phyloP scores from a whole-genome alignment of 2,888 invertebrate species.

The Erebia epiphron region DNA sequence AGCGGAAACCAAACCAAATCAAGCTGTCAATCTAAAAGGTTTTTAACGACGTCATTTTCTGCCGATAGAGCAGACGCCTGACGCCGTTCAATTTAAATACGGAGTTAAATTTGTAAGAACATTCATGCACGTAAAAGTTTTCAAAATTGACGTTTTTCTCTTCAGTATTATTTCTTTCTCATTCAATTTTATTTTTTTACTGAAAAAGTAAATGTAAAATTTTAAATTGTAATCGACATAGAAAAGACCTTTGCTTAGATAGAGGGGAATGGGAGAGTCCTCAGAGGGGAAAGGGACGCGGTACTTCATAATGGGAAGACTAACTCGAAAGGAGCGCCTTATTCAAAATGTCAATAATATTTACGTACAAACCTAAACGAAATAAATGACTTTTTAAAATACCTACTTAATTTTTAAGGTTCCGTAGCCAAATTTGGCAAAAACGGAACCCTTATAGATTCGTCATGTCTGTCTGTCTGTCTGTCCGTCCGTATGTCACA shows the following conservation, averaged over 20 bases:
- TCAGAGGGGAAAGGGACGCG: conserved; percentile 74
- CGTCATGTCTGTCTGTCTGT: too few relatives aligned
- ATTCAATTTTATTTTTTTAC: background rate
- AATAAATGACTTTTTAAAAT: too few relatives aligned
- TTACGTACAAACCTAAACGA: too few relatives aligned
- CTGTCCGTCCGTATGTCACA: too few relatives aligned
- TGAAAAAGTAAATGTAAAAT: background rate
- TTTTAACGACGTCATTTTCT: conserved; percentile 62
- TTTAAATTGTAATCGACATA: conserved; percentile 29
- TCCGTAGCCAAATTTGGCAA: too few relatives aligned
- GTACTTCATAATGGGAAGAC: conserved; percentile 57
- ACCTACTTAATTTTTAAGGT: too few relatives aligned
- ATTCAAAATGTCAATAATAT: conserved; percentile 42
- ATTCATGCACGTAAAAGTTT: background rate
- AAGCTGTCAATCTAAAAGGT: conserved; percentile 80
- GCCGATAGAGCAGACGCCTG: conserved; percentile 41
- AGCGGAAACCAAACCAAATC: conserved; percentile 83
- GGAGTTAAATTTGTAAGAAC: background rate
- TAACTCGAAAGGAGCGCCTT: conserved; percentile 19
- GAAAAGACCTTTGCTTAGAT: conserved; percentile 64
- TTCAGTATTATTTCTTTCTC: background rate
- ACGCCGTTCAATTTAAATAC: background rate
- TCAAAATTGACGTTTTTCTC: background rate
- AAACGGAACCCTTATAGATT: too few relatives aligned
- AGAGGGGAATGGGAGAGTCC: conserved; percentile 68